A percentile compares a stretch with the other conserved stretches of the same genome.
Evolutionary conservation across 2,888 invertebrate genomes (phyloP).

Genomic region (Antheraea assamensis): DNA sequence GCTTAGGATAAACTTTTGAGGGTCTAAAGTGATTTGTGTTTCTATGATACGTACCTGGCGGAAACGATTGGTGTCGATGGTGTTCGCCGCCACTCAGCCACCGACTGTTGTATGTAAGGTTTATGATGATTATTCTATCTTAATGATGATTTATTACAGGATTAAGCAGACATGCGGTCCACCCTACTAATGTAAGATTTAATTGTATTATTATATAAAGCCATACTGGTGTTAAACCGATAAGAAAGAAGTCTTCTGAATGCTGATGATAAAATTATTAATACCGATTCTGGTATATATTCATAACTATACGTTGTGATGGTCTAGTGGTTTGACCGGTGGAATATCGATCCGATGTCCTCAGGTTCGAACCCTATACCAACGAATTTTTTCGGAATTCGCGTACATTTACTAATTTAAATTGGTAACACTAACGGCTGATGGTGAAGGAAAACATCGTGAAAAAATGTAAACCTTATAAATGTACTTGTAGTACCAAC

Average conservation of each 20-base stretch:
- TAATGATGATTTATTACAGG: conserved; percentile 80
- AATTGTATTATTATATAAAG: conserved; percentile 69
- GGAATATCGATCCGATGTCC: too few relatives aligned
- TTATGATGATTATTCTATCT: conserved; percentile 79
- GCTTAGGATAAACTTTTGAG: background rate
- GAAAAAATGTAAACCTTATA: too few relatives aligned
- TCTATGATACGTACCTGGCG: conserved; percentile 3
- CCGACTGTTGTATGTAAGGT: conserved; percentile 52
- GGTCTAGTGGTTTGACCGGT: too few relatives aligned
- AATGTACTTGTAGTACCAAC: too few relatives aligned
- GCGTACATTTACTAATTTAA: too few relatives aligned
- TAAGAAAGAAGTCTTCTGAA: conserved; percentile 43
- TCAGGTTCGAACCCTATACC: too few relatives aligned
- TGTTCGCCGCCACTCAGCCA: conserved; percentile 43
- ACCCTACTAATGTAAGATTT: conserved; percentile 72
- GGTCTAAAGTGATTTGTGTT: conserved; percentile 26
- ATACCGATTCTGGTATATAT: background rate
- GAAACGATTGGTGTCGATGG: conserved; percentile 22
- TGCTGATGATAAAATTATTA: conserved; percentile 17
- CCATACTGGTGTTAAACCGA: conserved; percentile 56
- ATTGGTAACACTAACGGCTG: too few relatives aligned
- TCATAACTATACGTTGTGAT: too few relatives aligned
- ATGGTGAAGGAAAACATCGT: too few relatives aligned
- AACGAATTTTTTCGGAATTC: too few relatives aligned
- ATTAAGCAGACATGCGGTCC: conserved; percentile 73